Conservation (phyloP, 30 jellyfish, hydroid and myxozoan genomes). For the Rhopilema esculentum region DNA sequence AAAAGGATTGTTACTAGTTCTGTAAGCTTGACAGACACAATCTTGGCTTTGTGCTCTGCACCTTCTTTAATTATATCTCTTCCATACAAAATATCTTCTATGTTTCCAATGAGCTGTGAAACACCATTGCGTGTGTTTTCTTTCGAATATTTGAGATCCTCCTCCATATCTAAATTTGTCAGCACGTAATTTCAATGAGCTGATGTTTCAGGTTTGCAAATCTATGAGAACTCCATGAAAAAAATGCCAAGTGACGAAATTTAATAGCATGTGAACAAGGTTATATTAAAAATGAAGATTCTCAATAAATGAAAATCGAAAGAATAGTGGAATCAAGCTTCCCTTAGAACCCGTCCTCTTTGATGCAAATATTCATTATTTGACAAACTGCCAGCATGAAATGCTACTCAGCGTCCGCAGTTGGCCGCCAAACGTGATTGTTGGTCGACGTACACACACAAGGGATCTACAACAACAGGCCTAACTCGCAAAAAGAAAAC, state of each 20-base stretch:
- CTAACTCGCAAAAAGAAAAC: background rate
- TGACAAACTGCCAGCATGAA: background rate
- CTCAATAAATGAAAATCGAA: no score
- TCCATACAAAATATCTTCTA: slow-evolving; percentile 33
- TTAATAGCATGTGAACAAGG: no score
- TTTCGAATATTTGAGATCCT: background rate
- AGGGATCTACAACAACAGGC: background rate
- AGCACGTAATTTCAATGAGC: background rate
- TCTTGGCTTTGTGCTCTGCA: background rate
- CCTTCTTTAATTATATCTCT: background rate
- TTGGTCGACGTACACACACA: background rate
- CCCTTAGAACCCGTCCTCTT: no score
- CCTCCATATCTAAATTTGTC: background rate
- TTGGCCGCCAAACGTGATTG: background rate
- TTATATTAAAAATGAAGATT: no score
- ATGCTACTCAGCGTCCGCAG: background rate
- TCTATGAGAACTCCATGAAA: no score
- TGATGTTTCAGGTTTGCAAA: background rate
- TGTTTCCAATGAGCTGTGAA: background rate
- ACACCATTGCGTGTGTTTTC: background rate
- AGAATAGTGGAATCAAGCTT: no score
- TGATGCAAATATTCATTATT: background rate
- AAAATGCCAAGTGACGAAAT: no score
- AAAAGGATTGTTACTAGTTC: slow-evolving; percentile 24
- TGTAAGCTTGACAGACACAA: slow-evolving; percentile 25